These are phyloP conservation scores for Lepus timidus DNA, from an alignment of 2,113 vertebrate genomes.

Conservation along the genomic window DNA sequence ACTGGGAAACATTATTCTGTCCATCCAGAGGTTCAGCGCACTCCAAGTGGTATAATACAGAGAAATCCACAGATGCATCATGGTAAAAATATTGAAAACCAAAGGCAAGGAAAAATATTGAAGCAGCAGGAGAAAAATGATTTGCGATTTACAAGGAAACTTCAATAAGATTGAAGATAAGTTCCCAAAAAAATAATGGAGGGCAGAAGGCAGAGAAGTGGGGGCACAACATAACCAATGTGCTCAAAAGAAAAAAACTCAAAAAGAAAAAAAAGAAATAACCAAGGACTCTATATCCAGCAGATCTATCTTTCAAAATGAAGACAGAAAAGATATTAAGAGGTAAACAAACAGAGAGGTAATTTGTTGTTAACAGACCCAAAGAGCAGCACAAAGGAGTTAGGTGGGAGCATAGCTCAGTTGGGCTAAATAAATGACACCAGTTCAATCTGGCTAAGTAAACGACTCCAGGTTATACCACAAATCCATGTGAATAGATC, in stretches of 20 bases:
- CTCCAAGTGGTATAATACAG: background rate
- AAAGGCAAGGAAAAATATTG: background rate
- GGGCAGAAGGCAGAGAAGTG: background rate
- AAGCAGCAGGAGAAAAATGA: background rate
- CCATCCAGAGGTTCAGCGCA: background rate
- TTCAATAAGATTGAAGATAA: background rate
- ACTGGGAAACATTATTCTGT: background rate
- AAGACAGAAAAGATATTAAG: background rate
- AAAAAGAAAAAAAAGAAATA: background rate
- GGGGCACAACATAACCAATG: background rate
- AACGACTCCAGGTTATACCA: background rate
- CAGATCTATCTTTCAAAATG: conserved; percentile 7
- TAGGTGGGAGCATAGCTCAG: background rate
- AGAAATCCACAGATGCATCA: background rate
- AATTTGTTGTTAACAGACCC: background rate
- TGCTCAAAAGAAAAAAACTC: background rate
- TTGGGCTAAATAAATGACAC: too few species aligned
- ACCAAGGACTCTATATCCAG: background rate
- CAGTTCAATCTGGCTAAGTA: background rate
- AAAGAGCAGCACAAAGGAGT: background rate
- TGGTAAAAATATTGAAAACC: background rate
- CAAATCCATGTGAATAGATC: background rate
- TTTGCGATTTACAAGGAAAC: background rate
- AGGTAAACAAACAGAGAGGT: background rate
- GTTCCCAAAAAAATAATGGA: background rate